Conservation (phyloP, 2,888 invertebrate species). For the Neria commutata region DNA sequence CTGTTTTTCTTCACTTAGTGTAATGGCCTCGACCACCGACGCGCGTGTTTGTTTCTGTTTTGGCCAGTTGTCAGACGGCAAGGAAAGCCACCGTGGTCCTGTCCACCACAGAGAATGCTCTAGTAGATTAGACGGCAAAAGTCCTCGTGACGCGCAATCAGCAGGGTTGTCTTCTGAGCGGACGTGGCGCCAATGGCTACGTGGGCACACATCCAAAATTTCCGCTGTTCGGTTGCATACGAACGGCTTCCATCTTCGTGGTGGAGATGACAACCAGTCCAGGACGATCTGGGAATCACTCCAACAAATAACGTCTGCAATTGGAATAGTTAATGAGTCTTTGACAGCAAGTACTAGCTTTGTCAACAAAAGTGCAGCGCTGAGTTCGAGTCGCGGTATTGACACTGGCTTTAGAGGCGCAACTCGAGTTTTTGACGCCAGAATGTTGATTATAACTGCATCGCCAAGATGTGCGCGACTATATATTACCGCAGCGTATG, state of each 20-base stretch:
- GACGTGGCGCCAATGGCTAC: conserved; percentile 28
- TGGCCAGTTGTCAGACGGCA: conserved; percentile 9
- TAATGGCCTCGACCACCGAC: not conserved
- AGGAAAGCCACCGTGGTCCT: conserved; percentile 25
- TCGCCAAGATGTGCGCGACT: no score
- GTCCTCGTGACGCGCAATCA: conserved; percentile 33
- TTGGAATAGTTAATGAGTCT: conserved; percentile 14
- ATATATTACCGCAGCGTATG: no score
- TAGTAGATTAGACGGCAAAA: conserved; percentile 19
- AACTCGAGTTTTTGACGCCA: conserved; percentile 14
- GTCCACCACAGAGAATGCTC: conserved; percentile 29
- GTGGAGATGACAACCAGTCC: conserved; percentile 37
- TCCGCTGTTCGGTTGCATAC: conserved; percentile 28
- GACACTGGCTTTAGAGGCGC: conserved; percentile 17
- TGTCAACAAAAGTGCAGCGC: conserved; percentile 21
- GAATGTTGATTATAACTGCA: no score
- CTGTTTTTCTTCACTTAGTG: not conserved
- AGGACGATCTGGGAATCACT: conserved; percentile 45
- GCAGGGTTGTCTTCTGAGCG: conserved; percentile 28
- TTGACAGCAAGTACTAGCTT: conserved; percentile 16
- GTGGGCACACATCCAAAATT: conserved; percentile 23
- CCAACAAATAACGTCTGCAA: conserved; percentile 20
- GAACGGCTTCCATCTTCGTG: conserved; percentile 29
- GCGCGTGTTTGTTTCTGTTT: not conserved
- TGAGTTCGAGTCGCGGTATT: conserved; percentile 22